A percentile compares a stretch with the other conserved stretches of the same genome.
These are phyloP conservation scores for Himalopsyche japonica DNA, from an alignment of 2,888 invertebrate genomes.

Conservation along the genomic window DNA sequence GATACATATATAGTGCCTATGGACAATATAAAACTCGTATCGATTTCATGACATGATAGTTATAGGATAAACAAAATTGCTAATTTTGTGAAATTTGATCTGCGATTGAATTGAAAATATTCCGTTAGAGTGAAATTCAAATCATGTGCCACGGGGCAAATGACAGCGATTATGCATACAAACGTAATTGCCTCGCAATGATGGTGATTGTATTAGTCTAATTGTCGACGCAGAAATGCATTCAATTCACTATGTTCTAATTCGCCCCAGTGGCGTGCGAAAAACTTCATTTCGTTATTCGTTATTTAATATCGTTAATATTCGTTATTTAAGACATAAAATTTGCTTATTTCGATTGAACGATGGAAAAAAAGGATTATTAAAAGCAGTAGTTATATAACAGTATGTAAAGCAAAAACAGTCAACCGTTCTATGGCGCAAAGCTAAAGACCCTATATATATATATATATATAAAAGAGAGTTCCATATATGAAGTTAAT, in stretches of 20 bases:
- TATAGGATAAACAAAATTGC: not conserved
- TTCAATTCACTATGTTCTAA: slow-evolving; percentile 11
- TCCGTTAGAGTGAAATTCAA: not conserved
- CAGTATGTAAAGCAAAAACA: no score
- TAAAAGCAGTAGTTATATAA: no score
- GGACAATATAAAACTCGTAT: no score
- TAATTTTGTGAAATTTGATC: not conserved
- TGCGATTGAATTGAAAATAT: not conserved
- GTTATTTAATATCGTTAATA: no score
- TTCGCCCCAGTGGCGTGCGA: not conserved
- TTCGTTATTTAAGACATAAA: no score
- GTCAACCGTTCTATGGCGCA: no score
- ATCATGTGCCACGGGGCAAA: not conserved
- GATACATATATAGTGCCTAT: no score
- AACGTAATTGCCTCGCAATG: slow-evolving; percentile 27
- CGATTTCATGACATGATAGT: not conserved
- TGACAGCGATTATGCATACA: not conserved
- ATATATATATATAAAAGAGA: no score
- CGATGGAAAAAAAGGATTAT: no score
- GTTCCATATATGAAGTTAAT: no score
- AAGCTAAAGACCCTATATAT: no score
- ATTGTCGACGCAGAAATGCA: slow-evolving; percentile 24
- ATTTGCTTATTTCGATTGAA: no score
- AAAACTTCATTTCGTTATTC: not conserved
- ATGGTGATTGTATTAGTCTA: slow-evolving; percentile 31